Conservation (phyloP, 2,888 invertebrate genomes). For the Pyrgus malvae region DNA sequence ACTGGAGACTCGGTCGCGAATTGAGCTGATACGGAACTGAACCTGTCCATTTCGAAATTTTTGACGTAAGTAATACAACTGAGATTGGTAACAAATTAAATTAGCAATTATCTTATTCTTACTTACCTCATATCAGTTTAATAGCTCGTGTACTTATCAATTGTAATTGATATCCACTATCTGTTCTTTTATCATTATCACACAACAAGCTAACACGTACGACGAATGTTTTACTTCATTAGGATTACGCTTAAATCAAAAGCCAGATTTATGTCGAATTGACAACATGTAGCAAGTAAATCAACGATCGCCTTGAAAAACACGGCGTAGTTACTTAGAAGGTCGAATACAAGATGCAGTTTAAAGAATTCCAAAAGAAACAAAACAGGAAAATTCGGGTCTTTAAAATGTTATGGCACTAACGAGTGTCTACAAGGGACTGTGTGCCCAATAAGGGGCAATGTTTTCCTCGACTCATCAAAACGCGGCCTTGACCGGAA, state of each 20-base stretch:
- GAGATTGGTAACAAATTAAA: background rate
- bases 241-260: background rate
- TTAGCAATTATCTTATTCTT: background rate
- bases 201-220: background rate
- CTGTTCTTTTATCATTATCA: background rate
- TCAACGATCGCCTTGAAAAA: background rate
- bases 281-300: background rate
- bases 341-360: background rate
- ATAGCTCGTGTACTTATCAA: background rate
- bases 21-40: background rate
- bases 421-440: background rate
- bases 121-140: background rate
- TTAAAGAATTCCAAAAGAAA: background rate
- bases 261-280: background rate
- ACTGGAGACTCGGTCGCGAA: background rate
- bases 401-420: slow-evolving; percentile 12
- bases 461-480: slow-evolving; percentile 59
- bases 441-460: background rate
- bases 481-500: slow-evolving; percentile 72
- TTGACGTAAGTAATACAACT: background rate
- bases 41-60: background rate
- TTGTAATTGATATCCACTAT: background rate
- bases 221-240: background rate
- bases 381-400: slow-evolving; percentile 7
- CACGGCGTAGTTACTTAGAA: no score